Base-by-base conservation (phyloP, 30 jellyfish, hydroid and myxozoan genomes). In the Cassiopea xamachana region DNA sequence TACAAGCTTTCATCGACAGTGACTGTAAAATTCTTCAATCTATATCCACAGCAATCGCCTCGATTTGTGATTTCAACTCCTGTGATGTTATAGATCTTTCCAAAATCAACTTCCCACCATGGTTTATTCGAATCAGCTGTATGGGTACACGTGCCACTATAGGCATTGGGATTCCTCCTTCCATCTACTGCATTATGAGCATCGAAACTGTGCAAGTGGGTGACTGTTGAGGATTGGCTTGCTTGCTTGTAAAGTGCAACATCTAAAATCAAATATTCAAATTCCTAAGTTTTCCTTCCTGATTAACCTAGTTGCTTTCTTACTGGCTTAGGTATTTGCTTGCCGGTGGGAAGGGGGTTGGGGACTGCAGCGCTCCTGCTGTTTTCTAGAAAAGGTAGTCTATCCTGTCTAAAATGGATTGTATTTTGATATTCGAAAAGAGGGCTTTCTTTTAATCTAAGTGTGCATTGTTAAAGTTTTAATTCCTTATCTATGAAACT, bases 51-150 rank as follows among this genome's bases (percentile, higher is more conserved):
- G 45, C 93, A 85, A 58, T 85, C 93, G 0, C 67, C 76, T 55
- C 93, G 55, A 67, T 85, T 85, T 74, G 93, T 85, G 71, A 85
- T 73, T 72, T 85, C 79, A 2, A 73, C 87, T 46, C 78, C 76
- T 8, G n/a, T 50, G 71, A 85, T 60, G 2, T 8, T 44, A 18
- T 59, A 45, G 50, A 12, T 46, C n/a, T 74, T 16, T 49, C 81
- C 82, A 19, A 85, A 61, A 47, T 85, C 81, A 73, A 85, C 93
- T 12, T 74, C 44, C 93, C 93, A 85, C 93, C 93, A 82, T 17
- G 91, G 91, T 51, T 51, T 51, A 47, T 39, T 67, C 12, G 71
- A 75, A 10, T 68, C 48, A 27, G 61, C 64, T 17, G 91, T 82
- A 43, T 58, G 70, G 2, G 74, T 27, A 27, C 91, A 82, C 48